Percentiles rank a stretch among this genome's conserved stretches.
These are phyloP conservation scores for Panzeria rudis DNA, from an alignment of 2,888 invertebrate species.

Conservation along the genomic window DNA sequence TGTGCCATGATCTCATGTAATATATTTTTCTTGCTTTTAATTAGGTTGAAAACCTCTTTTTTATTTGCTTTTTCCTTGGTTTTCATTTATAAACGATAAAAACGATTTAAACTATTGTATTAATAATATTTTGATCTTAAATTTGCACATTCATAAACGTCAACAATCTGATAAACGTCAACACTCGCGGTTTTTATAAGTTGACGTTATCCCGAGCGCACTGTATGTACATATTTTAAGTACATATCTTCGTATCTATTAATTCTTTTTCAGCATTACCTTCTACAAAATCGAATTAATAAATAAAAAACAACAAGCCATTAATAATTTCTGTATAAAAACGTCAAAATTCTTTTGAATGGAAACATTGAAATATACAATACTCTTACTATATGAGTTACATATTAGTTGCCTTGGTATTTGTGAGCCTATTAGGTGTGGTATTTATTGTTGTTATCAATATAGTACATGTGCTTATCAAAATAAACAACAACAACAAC, in stretches of 20 bases:
- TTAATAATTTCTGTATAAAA: conserved; percentile 16
- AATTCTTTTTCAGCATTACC: conserved; percentile 37
- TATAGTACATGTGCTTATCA: conserved; percentile 40
- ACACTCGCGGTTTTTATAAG: no score
- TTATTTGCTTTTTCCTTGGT: no score
- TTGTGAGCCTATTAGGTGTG: conserved; percentile 53
- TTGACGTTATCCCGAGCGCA: no score
- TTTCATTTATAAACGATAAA: no score
- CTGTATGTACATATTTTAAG: not conserved
- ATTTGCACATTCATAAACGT: no score
- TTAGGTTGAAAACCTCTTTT: no score
- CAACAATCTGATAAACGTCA: no score
- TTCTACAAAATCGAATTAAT: conserved; percentile 5
- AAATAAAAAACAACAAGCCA: conserved; percentile 1
- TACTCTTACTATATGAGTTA: conserved; percentile 55
- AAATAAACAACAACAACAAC: conserved; percentile 48
- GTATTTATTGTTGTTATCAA: conserved; percentile 29
- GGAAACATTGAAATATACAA: conserved; percentile 77
- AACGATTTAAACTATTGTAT: no score
- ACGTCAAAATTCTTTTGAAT: conserved; percentile 76
- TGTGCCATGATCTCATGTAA: no score
- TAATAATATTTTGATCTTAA: no score
- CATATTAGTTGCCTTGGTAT: conserved; percentile 54
- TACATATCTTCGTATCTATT: not conserved
- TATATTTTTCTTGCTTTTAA: no score